Conservation (phyloP, 2,113 vertebrate species). For the Corythoichthys haematopterus region DNA sequence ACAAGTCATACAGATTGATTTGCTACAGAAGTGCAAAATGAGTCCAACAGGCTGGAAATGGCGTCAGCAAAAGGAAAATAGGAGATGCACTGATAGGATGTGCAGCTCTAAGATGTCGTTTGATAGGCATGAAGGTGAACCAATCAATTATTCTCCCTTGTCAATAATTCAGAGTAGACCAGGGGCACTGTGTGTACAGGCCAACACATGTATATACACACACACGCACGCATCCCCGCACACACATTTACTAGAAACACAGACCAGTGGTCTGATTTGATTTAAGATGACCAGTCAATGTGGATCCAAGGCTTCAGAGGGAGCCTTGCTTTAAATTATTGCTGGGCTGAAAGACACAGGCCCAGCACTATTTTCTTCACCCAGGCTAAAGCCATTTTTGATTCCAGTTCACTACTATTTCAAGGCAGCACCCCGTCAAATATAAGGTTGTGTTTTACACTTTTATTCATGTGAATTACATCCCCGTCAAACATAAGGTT, state of each 20-base stretch:
- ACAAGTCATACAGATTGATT: background rate
- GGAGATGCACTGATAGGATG: constrained; percentile 43
- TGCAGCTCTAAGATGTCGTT: constrained; percentile 49
- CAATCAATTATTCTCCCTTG: constrained; percentile 71
- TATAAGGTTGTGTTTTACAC: too few relatives aligned
- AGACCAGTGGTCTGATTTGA: constrained; percentile 62
- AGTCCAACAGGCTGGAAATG: constrained; percentile 1
- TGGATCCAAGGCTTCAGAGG: constrained; percentile 65
- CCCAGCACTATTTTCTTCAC: constrained; percentile 48
- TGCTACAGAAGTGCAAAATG: background rate
- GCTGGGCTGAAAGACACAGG: constrained; percentile 58
- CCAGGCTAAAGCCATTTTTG: constrained; percentile 33
- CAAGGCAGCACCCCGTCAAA: background rate
- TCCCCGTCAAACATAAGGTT: background rate
- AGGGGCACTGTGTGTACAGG: constrained; percentile 34
- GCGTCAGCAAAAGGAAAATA: constrained; percentile 13
- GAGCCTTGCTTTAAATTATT: constrained; percentile 67
- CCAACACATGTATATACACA: constrained; percentile 19
- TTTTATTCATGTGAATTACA: too few relatives aligned
- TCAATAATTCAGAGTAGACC: constrained; percentile 71
- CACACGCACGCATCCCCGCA: constrained; percentile 18
- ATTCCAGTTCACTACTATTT: constrained; percentile 17
- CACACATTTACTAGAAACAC: constrained; percentile 19
- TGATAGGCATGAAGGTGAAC: constrained; percentile 72
- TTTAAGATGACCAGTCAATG: constrained; percentile 72